Evolutionary conservation across 2,113 vertebrate species (phyloP), one percentile per base, ranked within the genome.

Genomic region (Malurus melanocephalus): DNA sequence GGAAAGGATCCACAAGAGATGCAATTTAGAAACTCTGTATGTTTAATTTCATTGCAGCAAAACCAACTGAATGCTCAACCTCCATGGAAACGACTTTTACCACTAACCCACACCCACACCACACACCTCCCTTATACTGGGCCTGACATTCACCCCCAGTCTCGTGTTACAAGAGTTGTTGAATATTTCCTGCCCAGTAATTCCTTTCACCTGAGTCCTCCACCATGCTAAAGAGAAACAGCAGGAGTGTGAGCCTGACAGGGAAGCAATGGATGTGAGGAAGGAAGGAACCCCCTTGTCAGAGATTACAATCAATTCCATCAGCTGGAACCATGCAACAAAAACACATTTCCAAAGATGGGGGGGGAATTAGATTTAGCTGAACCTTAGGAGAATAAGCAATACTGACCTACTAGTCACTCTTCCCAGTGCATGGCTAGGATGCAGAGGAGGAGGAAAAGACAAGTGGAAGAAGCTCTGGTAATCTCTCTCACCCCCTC

Each of bases 131-230:
- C 8, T 60, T 17, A 16, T 13, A 11, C 61, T 8, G 10, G 8
- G 38, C 67, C 62, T 42, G 19, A 59, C 8, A 8, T 38, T 68
- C 46, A 43, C 13, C 3, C 13, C 3, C 38, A 12, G 0, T 26
- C 7, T 7, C 4, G 6, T 67, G 22, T 16, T 68, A 18, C 16
- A 13, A 8, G 19, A 52, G 20, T 2, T 75, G 23, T 8, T 43
- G 49, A 18, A 23, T 18, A 14, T 30, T 53, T 52, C 12, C 24
- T 6, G 57, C 17, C n/a, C 4, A 33, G 35, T 65, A 9, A 35
- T 81, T 75, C 33, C 19, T 1, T 10, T 51, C 26, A 43, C 60
- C 28, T 14, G 22, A 77, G 18, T n/a, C 6, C 16, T 43, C 22
- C 35, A 42, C 9, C 35, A 18, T 4, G 14, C 35, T 80, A 19